Evolutionary conservation across 2,797 vertebrate species (phyloP).

Genomic region (Galaxias olidus): DNA sequence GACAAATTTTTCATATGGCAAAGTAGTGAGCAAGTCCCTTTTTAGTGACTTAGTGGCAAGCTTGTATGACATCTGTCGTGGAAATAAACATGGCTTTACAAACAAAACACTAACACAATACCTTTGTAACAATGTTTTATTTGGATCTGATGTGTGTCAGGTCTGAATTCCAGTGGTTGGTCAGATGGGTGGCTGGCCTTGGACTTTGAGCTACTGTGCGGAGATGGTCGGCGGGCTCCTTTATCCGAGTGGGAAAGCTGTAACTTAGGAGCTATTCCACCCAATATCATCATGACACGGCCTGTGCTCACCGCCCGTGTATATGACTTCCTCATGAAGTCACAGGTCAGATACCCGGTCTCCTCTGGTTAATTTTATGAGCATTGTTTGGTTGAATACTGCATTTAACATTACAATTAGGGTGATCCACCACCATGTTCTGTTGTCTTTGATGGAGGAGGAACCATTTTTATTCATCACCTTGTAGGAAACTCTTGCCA

Average conservation of each 20-base stretch:
- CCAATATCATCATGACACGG: conserved; percentile 84
- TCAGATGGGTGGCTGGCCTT: conserved; percentile 64
- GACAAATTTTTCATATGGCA: too few species aligned
- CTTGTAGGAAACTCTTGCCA: conserved; percentile 76
- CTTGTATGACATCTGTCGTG: too few species aligned
- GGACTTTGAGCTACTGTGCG: conserved; percentile 86
- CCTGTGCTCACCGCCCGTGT: conserved; percentile 83
- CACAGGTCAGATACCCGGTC: conserved; percentile 74
- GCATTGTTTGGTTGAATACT: neutral
- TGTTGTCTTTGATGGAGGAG: neutral
- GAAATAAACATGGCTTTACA: too few species aligned
- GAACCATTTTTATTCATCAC: neutral
- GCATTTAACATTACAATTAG: too few species aligned
- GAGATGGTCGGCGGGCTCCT: conserved; percentile 72
- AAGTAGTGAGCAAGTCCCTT: too few species aligned
- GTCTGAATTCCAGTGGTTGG: conserved; percentile 81
- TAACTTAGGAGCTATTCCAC: conserved; percentile 83
- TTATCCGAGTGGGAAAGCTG: conserved; percentile 84
- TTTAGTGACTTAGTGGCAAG: too few species aligned
- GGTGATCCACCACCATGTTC: neutral
- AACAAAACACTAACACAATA: too few species aligned
- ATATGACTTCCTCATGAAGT: conserved; percentile 85
- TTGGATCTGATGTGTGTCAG: conserved; percentile 54
- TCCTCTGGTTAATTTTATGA: neutral
- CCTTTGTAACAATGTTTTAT: neutral